Percentiles rank a stretch among this genome's conserved stretches.
Conservation (phyloP, 2,888 invertebrate species). For the Agriopis marginaria region DNA sequence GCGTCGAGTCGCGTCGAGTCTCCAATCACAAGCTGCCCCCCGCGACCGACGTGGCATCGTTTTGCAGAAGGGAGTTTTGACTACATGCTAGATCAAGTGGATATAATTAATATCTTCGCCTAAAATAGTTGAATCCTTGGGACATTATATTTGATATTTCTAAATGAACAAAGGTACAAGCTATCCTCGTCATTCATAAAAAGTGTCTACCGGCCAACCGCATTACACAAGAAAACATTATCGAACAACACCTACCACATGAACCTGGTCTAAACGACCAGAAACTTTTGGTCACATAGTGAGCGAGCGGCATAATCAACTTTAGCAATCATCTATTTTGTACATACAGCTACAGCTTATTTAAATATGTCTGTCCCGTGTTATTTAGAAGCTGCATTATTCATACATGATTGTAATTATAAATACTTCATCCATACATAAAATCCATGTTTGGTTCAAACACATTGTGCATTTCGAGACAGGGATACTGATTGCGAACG, state of each 20-base stretch:
- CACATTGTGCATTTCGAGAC: neutral
- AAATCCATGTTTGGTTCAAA: neutral
- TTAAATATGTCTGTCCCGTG: conserved; percentile 1
- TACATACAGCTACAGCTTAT: neutral
- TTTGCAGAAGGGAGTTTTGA: too few relatives aligned
- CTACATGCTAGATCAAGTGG: too few relatives aligned
- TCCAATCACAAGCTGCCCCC: too few relatives aligned
- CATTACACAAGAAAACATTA: too few relatives aligned
- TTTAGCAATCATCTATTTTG: neutral
- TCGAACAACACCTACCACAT: too few relatives aligned
- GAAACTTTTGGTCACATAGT: conserved; percentile 5
- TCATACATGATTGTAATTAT: neutral
- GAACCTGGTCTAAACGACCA: neutral
- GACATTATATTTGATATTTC: too few relatives aligned
- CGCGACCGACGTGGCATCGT: too few relatives aligned
- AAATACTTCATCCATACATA: neutral
- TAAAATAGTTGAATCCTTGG: too few relatives aligned
- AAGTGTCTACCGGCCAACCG: neutral
- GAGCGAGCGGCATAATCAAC: conserved; percentile 6
- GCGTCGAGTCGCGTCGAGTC: too few relatives aligned
- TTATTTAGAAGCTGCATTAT: neutral
- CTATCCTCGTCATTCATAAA: too few relatives aligned
- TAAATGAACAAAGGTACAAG: too few relatives aligned
- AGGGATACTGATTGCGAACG: neutral
- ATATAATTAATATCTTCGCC: too few relatives aligned